Conservation (phyloP, 2,113 vertebrate genomes). For the Amblyopsis rosae region DNA sequence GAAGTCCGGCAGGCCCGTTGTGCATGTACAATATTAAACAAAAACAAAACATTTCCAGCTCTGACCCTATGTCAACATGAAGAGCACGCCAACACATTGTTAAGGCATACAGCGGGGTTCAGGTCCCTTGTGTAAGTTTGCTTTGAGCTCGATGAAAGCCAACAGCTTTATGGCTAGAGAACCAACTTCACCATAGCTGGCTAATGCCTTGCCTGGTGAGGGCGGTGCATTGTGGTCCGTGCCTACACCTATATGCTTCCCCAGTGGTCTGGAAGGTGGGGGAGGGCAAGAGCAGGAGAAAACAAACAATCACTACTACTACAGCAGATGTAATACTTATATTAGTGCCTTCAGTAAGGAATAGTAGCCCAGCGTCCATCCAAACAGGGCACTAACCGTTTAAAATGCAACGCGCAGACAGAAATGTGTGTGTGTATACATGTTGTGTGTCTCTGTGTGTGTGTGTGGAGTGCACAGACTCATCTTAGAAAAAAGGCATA, state of each 20-base stretch:
- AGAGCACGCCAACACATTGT: constrained; percentile 48
- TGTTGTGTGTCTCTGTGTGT: not conserved
- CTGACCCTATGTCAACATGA: constrained; percentile 27
- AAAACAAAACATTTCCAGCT: constrained; percentile 50
- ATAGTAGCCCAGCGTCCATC: constrained; percentile 7
- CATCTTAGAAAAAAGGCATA: constrained; percentile 46
- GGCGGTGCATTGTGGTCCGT: constrained; percentile 14
- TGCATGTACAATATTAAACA: constrained; percentile 40
- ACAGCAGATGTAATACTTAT: constrained; percentile 19
- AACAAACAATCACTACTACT: constrained; percentile 15
- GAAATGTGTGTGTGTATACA: constrained; percentile 17
- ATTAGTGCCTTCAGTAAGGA: constrained; percentile 12
- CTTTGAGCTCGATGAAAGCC: constrained; percentile 17
- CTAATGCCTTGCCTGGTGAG: not conserved
- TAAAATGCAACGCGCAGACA: constrained; percentile 11
- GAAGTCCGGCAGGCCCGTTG: constrained; percentile 44
- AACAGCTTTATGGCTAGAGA: constrained; percentile 5
- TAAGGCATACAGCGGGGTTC: constrained; percentile 74
- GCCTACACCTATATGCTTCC: constrained; percentile 8
- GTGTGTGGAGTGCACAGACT: constrained; percentile 8
- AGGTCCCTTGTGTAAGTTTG: constrained; percentile 67
- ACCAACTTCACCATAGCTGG: constrained; percentile 4
- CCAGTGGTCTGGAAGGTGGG: constrained; percentile 44
- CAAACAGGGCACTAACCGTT: constrained; percentile 42
- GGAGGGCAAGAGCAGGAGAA: not conserved